These are phyloP conservation scores for Dicyrtomina minuta DNA, from an alignment of 2,888 invertebrate species.

Conservation along the genomic window DNA sequence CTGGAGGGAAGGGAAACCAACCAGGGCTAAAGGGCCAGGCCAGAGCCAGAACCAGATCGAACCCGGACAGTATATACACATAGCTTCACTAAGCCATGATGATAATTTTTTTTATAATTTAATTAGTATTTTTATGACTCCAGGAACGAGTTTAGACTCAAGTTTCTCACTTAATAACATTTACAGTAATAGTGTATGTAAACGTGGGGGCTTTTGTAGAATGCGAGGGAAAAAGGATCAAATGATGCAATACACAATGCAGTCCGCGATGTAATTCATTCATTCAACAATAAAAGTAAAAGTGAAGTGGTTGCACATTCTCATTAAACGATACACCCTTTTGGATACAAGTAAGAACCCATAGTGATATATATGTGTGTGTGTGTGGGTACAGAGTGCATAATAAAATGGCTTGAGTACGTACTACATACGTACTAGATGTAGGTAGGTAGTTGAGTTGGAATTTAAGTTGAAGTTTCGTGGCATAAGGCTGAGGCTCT, in stretches of 20 bases:
- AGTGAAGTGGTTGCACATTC: slow-evolving; percentile 34
- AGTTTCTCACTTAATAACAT: slow-evolving; percentile 34
- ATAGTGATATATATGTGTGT: no score
- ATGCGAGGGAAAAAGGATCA: not conserved
- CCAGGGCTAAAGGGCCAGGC: not conserved
- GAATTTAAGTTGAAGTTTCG: no score
- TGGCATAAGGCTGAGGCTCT: not conserved
- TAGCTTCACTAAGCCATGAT: slow-evolving; percentile 18
- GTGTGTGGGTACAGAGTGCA: no score
- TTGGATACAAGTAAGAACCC: no score
- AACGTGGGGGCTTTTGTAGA: slow-evolving; percentile 20
- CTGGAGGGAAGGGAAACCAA: slow-evolving; percentile 27
- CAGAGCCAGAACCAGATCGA: not conserved
- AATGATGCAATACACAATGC: not conserved
- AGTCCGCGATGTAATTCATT: slow-evolving; percentile 23
- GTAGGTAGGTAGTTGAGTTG: no score
- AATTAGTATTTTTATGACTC: slow-evolving; percentile 33
- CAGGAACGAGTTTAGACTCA: slow-evolving; percentile 28
- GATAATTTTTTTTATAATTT: slow-evolving; percentile 35
- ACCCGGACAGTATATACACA: no score
- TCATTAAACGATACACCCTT: slow-evolving; percentile 23
- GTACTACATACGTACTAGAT: no score
- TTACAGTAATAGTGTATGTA: slow-evolving; percentile 15
- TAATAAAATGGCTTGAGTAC: no score
- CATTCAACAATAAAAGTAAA: slow-evolving; percentile 38